Percentiles rank a stretch among this genome's conserved stretches.
phyloP scores from a whole-genome alignment of 2,113 vertebrate species.

The Meriones unguiculatus region DNA sequence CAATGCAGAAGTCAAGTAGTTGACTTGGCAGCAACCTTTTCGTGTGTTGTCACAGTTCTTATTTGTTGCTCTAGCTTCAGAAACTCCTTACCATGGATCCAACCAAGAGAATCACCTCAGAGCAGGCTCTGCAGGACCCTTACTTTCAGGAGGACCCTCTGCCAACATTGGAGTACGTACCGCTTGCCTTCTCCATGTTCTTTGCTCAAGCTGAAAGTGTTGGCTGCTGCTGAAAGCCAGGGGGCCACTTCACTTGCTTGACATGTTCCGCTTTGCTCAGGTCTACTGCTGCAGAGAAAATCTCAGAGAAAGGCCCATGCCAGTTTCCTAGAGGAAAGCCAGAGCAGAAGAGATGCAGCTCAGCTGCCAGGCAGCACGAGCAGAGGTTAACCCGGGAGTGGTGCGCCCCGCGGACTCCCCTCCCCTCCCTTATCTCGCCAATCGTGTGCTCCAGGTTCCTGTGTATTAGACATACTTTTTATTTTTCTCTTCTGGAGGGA shows the following conservation, averaged over 20 bases:
- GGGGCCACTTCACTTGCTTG: not conserved
- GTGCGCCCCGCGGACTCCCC: not conserved
- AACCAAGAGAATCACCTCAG: slow-evolving; percentile 98
- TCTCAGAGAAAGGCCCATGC: not conserved
- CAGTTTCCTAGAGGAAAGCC: slow-evolving; percentile 20
- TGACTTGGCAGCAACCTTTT: slow-evolving; percentile 70
- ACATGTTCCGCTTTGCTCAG: not conserved
- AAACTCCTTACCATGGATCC: slow-evolving; percentile 99
- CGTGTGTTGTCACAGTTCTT: slow-evolving; percentile 65
- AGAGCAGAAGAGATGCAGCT: not conserved
- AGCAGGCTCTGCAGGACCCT: slow-evolving; percentile 97
- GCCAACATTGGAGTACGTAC: slow-evolving; percentile 96
- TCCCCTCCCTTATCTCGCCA: not conserved
- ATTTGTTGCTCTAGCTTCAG: slow-evolving; percentile 91
- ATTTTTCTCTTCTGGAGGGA: not conserved
- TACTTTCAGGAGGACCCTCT: slow-evolving; percentile 98
- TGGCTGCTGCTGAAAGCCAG: not conserved
- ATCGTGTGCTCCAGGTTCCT: not conserved
- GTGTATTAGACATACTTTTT: not conserved
- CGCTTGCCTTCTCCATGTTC: not conserved
- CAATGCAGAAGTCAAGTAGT: slow-evolving; percentile 3
- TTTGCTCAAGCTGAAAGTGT: not conserved
- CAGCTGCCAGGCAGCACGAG: not conserved
- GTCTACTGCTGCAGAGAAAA: not conserved
- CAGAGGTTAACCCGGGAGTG: not conserved